Conservation (phyloP, 2,888 invertebrate genomes). For the Lutraria lutraria region DNA sequence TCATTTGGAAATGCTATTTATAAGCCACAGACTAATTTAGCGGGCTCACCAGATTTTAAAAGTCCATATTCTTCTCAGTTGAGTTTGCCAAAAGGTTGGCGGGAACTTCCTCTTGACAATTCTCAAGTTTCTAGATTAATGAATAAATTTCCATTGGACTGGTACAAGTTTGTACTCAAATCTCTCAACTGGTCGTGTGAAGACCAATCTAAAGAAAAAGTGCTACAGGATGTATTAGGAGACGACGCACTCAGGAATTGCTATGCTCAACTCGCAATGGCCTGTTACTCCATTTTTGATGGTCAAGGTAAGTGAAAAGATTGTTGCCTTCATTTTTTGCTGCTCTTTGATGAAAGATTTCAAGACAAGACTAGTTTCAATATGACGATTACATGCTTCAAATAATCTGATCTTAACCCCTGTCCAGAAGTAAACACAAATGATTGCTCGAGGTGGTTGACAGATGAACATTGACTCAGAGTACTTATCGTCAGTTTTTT, state of each 20-base stretch:
- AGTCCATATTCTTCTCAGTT: slow-evolving; percentile 81
- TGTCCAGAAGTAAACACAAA: too few species aligned
- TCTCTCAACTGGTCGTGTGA: slow-evolving; percentile 77
- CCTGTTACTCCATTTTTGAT: slow-evolving; percentile 84
- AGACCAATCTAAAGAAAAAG: slow-evolving; percentile 75
- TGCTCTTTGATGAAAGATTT: not conserved
- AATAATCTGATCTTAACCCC: too few species aligned
- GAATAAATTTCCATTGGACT: slow-evolving; percentile 81
- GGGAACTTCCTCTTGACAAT: slow-evolving; percentile 82
- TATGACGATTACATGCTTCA: too few species aligned
- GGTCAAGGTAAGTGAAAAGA: slow-evolving; percentile 76
- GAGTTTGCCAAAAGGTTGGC: slow-evolving; percentile 82
- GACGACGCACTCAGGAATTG: slow-evolving; percentile 81
- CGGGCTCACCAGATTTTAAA: slow-evolving; percentile 83
- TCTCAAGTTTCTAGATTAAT: slow-evolving; percentile 78
- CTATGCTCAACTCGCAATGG: slow-evolving; percentile 84
- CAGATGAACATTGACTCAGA: too few species aligned
- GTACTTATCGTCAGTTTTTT: not conserved
- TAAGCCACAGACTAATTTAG: slow-evolving; percentile 82
- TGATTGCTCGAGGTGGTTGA: too few species aligned
- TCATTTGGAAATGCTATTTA: slow-evolving; percentile 78
- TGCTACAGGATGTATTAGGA: slow-evolving; percentile 76
- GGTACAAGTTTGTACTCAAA: slow-evolving; percentile 82
- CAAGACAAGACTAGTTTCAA: too few species aligned
- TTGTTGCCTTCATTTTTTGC: not conserved